phyloP scores from a whole-genome alignment of 2,797 vertebrate genomes.

The Hippopotamyrus pictus region DNA sequence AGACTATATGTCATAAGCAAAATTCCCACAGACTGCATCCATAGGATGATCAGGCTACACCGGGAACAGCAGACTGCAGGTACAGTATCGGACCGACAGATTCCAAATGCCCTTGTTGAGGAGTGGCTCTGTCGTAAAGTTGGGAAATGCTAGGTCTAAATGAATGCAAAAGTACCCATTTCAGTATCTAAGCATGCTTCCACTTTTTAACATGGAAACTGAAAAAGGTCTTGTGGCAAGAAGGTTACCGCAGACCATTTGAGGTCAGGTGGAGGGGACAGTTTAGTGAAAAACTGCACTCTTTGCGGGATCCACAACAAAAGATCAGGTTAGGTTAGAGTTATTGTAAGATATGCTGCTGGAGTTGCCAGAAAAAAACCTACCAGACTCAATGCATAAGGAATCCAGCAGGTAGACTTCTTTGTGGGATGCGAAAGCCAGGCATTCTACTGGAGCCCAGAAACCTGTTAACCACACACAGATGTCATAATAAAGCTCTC shows the following conservation, averaged over 20 bases:
- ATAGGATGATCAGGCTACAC: background rate
- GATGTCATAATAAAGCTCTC: constrained; percentile 41
- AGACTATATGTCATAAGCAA: background rate
- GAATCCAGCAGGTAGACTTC: constrained; percentile 36
- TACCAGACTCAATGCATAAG: constrained; percentile 39
- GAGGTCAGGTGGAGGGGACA: background rate
- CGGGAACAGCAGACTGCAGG: background rate
- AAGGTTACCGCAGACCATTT: background rate
- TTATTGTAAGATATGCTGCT: constrained; percentile 6
- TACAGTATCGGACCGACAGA: background rate
- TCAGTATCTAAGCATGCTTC: background rate
- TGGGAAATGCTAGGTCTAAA: background rate
- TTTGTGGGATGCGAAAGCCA: constrained; percentile 32
- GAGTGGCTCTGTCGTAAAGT: background rate
- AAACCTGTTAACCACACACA: constrained; percentile 40
- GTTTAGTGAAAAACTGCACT: background rate
- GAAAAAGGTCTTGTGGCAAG: background rate
- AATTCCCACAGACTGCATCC: background rate
- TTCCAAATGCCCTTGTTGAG: background rate
- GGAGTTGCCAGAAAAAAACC: constrained; percentile 5
- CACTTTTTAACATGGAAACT: background rate
- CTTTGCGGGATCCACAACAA: background rate
- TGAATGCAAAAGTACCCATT: background rate
- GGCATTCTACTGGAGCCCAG: constrained; percentile 34
- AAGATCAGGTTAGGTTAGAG: background rate